These are phyloP conservation scores for Chamaea fasciata DNA, from an alignment of 2,113 vertebrate genomes.

Conservation along the genomic window DNA sequence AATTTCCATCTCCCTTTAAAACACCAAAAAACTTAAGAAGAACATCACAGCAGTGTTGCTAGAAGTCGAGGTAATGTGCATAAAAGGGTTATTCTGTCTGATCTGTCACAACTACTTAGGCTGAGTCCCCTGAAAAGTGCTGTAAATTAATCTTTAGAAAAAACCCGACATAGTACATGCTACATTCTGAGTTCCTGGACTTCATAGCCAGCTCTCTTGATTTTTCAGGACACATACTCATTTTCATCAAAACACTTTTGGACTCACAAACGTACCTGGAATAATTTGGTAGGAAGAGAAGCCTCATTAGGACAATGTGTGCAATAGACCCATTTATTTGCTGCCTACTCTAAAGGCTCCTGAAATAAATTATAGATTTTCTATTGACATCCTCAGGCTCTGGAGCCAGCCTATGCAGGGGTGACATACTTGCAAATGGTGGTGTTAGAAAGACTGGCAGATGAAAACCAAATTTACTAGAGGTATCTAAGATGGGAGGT, in stretches of 20 bases:
- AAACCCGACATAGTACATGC: neutral
- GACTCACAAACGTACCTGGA: neutral
- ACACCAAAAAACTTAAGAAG: neutral
- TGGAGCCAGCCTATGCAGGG: neutral
- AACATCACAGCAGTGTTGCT: neutral
- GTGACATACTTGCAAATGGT: neutral
- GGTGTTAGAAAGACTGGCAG: neutral
- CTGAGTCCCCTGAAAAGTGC: neutral
- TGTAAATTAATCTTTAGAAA: neutral
- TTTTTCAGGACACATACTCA: neutral
- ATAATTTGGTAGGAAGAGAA: neutral
- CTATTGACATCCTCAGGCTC: neutral
- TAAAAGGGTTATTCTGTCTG: neutral
- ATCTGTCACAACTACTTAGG: neutral
- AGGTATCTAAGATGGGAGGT: neutral
- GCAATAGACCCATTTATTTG: neutral
- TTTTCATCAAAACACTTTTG: neutral
- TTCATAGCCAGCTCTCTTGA: neutral
- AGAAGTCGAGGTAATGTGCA: neutral
- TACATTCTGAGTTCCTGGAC: accelerated
- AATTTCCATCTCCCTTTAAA: neutral
- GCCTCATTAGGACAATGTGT: neutral
- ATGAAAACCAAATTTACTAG: neutral
- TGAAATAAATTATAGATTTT: neutral
- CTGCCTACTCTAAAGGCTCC: neutral